phyloP scores from a whole-genome alignment of 92 coral and sea anemone genomes.

The Heteractis magnifica region DNA sequence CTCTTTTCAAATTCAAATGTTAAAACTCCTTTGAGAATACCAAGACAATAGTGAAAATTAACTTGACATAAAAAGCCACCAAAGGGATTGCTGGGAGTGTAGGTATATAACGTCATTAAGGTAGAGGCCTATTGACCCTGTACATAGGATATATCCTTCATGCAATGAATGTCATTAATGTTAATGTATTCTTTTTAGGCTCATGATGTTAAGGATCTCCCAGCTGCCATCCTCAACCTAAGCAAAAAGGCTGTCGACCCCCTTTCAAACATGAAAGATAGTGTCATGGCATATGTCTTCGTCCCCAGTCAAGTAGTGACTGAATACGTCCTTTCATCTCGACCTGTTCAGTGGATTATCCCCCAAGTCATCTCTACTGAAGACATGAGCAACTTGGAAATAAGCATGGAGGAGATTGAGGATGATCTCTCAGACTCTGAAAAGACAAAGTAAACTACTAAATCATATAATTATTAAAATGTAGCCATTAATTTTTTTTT shows the following conservation, averaged over 20 bases:
- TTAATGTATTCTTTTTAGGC: slow-evolving; percentile 56
- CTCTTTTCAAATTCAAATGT: no score
- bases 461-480: neutral
- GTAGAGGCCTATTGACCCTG: no score
- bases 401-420: slow-evolving; percentile 83
- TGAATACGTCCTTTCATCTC: slow-evolving; percentile 87
- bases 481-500: neutral
- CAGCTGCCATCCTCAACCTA: slow-evolving; percentile 79
- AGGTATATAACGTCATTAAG: no score
- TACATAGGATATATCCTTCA: neutral
- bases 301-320: slow-evolving; percentile 85
- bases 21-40: no score
- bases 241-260: slow-evolving; percentile 70
- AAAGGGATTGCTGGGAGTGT: no score
- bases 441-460: slow-evolving; percentile 21
- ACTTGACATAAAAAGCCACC: no score
- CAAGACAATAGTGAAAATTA: no score
- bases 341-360: slow-evolving; percentile 91
- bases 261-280: slow-evolving; percentile 60
- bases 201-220: slow-evolving; percentile 77
- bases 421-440: slow-evolving; percentile 58
- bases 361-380: slow-evolving; percentile 82
- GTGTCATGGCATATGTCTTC: slow-evolving; percentile 64
- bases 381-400: slow-evolving; percentile 74
- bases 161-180: slow-evolving; percentile 25